A percentile compares a stretch with the other conserved stretches of the same genome.
These are phyloP conservation scores for Cryptosula pallasiana DNA, from an alignment of 2,888 invertebrate species.

Conservation along the genomic window DNA sequence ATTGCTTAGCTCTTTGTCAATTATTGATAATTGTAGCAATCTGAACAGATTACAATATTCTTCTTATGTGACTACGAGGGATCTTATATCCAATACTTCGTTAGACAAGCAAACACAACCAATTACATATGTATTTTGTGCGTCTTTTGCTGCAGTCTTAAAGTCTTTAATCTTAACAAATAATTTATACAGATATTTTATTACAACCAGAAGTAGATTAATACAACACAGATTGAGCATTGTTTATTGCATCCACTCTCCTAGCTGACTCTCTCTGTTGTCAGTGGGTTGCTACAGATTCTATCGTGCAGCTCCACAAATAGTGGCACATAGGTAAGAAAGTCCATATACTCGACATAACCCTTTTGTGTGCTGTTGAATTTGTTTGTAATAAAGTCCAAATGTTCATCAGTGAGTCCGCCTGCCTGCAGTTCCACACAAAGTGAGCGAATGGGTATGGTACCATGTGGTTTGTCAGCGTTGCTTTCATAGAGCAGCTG, in stretches of 20 bases:
- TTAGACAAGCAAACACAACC: too few relatives aligned
- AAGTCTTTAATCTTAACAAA: too few relatives aligned
- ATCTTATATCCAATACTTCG: too few relatives aligned
- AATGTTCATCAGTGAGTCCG: constrained; percentile 44
- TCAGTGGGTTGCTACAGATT: constrained; percentile 46
- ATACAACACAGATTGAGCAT: not conserved
- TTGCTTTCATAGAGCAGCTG: constrained; percentile 37
- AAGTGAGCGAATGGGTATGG: constrained; percentile 38
- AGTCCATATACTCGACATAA: constrained; percentile 49
- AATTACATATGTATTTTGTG: too few relatives aligned
- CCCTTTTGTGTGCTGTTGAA: constrained; percentile 48
- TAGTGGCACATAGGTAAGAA: constrained; percentile 50
- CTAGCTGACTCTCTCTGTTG: constrained; percentile 26
- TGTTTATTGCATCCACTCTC: not conserved
- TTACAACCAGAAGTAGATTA: not conserved
- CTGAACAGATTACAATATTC: too few relatives aligned
- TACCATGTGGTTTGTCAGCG: constrained; percentile 35
- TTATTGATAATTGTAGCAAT: too few relatives aligned
- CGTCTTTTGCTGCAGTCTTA: too few relatives aligned
- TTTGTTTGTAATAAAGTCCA: constrained; percentile 45
- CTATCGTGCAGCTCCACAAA: constrained; percentile 50
- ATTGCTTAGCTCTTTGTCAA: too few relatives aligned
- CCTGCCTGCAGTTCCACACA: constrained; percentile 49
- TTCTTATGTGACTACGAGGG: too few relatives aligned
- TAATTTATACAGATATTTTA: not conserved